Conservation (phyloP, 2,113 vertebrate genomes). For the Lontra canadensis region DNA sequence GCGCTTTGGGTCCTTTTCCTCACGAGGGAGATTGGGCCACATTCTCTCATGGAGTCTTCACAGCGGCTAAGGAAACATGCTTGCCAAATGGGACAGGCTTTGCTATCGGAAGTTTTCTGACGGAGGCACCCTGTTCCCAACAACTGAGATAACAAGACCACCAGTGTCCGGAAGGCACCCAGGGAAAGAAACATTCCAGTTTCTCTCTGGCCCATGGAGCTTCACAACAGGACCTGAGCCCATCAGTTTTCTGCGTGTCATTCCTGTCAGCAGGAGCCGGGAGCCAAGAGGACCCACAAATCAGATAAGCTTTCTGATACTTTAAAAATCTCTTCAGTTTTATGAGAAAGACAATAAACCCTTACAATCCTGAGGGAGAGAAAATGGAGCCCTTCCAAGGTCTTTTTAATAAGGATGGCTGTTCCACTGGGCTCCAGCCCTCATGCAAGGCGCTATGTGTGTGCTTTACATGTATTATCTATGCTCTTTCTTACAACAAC, state of each 20-base stretch:
- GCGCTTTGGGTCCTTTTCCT: neutral
- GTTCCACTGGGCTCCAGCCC: neutral
- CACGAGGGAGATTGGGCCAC: neutral
- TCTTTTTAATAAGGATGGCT: neutral
- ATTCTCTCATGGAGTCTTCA: neutral
- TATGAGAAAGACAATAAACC: neutral
- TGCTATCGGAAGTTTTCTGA: neutral
- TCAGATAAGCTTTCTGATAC: neutral
- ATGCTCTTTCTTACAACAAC: neutral
- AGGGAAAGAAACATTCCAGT: neutral
- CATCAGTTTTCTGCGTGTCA: neutral
- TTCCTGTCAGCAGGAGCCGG: neutral
- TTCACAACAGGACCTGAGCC: neutral
- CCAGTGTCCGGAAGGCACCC: neutral
- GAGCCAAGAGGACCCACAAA: neutral
- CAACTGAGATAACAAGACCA: neutral
- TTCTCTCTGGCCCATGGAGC: neutral
- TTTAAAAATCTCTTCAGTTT: neutral
- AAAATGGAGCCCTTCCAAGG: neutral
- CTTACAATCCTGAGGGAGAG: neutral
- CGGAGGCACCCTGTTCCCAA: neutral
- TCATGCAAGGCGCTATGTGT: neutral
- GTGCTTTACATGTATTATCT: neutral
- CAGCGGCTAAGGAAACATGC: neutral
- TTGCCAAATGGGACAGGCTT: neutral